Evolutionary conservation across 2,797 vertebrate species (phyloP), one percentile per base, ranked within the genome.

Genomic region (Arctocebus calabarensis): DNA sequence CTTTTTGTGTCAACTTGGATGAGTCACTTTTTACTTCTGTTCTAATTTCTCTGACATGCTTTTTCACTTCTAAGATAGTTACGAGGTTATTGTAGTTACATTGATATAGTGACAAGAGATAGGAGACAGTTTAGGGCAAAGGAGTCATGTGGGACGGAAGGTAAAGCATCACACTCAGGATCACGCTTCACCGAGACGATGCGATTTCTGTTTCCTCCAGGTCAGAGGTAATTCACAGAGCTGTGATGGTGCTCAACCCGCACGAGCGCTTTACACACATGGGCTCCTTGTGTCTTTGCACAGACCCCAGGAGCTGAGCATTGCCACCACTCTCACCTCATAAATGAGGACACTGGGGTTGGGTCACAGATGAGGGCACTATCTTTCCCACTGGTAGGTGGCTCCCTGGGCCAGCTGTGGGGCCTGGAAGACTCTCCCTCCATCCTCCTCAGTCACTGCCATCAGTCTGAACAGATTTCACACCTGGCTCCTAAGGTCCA

Each of bases 351-450:
- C 79, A 71, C 0, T 3, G 48, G 83, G 59, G 16, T 34, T 84
- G 45, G 22, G 2, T 32, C 45, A 6, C 22, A 84, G 57, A 40
- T 52, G 55, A n/a, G 43, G 32, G 32, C 66, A 29, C 12, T 29
- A 43, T 94, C 37, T 43, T 70, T 29, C 11, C 1, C 6, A 11
- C 29, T 5, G 3, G 27, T n/a, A 25, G 19, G 23, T 23, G n/a
- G 29, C 1, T 25, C 8, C 23, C 20, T 3, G 2, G 27, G 62
- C 57, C 45, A 34, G 19, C 3, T 1, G 0, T 0, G 2, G 34
- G 7, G 16, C 8, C 37, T 3, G 7, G 17, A 12, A 9, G 55
- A 34, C 1, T 5, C 27, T 22, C 43, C 29, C 7, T 16, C 27
- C 34, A 19, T 12, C 19, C 13, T 52, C 74, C 34, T 5, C 25